Evolutionary conservation across 2,797 vertebrate genomes (phyloP), one percentile per base, ranked within the genome.

Genomic region (Alosa sapidissima): DNA sequence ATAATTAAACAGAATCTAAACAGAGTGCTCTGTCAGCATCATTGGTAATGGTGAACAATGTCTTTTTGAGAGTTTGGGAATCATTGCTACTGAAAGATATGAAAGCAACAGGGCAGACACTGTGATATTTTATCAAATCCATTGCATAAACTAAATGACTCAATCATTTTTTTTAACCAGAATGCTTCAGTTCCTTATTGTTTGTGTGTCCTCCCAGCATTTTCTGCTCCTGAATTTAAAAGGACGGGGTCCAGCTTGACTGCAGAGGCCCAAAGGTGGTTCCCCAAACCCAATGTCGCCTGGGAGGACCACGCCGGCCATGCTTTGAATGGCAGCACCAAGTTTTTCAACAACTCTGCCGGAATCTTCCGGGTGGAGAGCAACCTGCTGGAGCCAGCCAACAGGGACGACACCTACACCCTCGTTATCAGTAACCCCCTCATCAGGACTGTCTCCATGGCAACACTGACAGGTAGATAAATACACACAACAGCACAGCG

Each of bases 401-500:
- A 89, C 1, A 0, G 55, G 81, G 92, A 93, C 0, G 85, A 89
- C 54, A 92, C 87, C 6, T 98, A 96, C 90, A 95, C 85, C 88
- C 96, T 94, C 0, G 87, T 91, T 91, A 96, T 97, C 36, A 87
- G 96, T 85, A 98, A 96, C 48, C 2, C 33, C 72, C 88, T 97
- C 55, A 96, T 97, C 90, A 91, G 81, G n/a, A 93, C 94, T 0
- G 47, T 92, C 0, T 94, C 95, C 1, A 86, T 86, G 6, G 95
- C 95, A 87, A 93, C 86, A 75, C 83, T 96, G 62, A 94, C 94
- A 96, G 97, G 97, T 97, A 91, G 65, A 49, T 21, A 21, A 47
- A 4, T 45, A 45, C 19, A 52, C 60, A n/a, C 36, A 54, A 54
- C 62, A 62, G 33, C 48, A 45, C 54, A 49, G 2, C 75, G 33